Conservation (phyloP, 2,113 vertebrate genomes). For the Sterna hirundo region DNA sequence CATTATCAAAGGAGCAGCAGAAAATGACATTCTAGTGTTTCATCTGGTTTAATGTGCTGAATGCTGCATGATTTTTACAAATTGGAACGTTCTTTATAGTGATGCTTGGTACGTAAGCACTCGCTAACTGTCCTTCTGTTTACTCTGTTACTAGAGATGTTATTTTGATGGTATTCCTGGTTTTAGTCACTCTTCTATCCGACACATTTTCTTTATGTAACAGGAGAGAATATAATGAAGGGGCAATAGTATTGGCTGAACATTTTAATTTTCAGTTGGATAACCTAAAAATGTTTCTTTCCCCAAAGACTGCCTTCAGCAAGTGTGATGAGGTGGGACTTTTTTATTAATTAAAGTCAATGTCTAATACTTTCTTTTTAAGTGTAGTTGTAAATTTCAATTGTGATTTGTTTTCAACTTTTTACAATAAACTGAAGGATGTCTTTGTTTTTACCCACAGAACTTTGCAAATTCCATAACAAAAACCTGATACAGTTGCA, state of each 20-base stretch:
- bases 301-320: neutral
- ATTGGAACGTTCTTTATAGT: neutral
- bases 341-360: neutral
- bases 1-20: neutral
- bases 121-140: neutral
- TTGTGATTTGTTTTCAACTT: neutral
- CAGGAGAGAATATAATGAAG: neutral
- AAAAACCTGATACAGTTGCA: neutral
- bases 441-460: neutral
- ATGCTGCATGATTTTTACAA: neutral
- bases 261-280: neutral
- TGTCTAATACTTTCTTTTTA: neutral
- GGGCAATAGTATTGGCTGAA: neutral
- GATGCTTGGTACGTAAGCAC: neutral
- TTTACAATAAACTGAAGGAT: neutral
- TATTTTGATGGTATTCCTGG: neutral
- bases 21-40: neutral
- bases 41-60: neutral
- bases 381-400: neutral
- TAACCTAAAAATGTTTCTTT: neutral
- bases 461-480: neutral
- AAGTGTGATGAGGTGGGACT: neutral
- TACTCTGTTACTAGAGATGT: neutral
- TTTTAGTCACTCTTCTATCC: neutral
- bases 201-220: neutral